Evolutionary conservation across 2,797 vertebrate species (phyloP).

Genomic region (Prionace glauca): DNA sequence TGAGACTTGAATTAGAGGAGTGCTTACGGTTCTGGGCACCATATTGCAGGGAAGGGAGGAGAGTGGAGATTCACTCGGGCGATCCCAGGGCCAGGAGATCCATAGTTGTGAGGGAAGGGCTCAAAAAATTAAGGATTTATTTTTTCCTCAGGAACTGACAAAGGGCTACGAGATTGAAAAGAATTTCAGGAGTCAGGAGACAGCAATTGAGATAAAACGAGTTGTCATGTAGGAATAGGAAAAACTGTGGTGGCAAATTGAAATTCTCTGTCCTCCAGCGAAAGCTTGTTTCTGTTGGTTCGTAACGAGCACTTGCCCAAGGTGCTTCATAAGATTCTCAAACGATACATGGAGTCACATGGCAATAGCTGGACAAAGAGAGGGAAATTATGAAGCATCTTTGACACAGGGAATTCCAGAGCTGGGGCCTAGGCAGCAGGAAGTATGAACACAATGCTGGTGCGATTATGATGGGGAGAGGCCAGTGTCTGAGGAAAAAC

Average conservation of each 20-base stretch:
- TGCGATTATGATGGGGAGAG: too few species aligned
- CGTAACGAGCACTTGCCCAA: background rate
- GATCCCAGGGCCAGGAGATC: background rate
- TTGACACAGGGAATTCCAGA: background rate
- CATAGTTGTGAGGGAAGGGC: background rate
- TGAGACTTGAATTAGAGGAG: background rate
- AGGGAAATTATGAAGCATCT: background rate
- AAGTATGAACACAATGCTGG: too few species aligned
- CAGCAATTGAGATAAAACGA: background rate
- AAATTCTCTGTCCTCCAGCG: background rate
- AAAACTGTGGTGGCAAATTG: background rate
- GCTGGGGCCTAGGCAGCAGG: background rate
- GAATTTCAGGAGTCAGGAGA: background rate
- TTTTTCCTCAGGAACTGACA: background rate
- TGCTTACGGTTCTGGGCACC: background rate
- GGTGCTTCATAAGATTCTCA: background rate
- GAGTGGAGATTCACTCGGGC: background rate
- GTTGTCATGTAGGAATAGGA: background rate
- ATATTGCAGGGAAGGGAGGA: background rate
- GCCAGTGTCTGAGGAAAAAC: too few species aligned
- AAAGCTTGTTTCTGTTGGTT: background rate
- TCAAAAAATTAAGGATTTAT: background rate
- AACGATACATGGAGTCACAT: too few species aligned
- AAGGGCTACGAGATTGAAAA: background rate
- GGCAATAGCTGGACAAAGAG: background rate